Evolutionary conservation across 2,113 vertebrate genomes (phyloP), one percentile per base, ranked within the genome.

Genomic region (Microtus oregoni): DNA sequence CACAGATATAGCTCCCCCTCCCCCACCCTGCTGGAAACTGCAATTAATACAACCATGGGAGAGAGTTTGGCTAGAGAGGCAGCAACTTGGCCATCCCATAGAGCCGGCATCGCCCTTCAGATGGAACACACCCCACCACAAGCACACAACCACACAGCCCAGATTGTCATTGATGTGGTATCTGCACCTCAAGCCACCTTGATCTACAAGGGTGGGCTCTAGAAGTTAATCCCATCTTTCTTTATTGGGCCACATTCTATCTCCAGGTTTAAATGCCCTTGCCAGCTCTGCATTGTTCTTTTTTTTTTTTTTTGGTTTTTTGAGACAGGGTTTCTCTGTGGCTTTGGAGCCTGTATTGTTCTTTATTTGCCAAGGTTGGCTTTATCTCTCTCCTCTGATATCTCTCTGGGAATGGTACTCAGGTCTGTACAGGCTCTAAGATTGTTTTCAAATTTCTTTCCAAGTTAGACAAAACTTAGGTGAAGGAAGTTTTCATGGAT

Each of bases 401-500:
- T 87, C 72, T 70, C 41, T 63, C 26, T 86, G 65, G 35, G 28
- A 79, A 47, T 58, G 73, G n/a, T 26, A 78, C 14, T 47, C 65
- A 92, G 30, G 7, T 2, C n/a, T 91, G 79, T 35, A 24, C 30
- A 75, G 26, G 2, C 4, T 70, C 65, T 44, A 32, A 87, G 32
- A 70, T 26, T 15, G 63, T 68, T 92, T 44, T 32, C 14, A 61
- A 70, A 50, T 83, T 32, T 77, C 28, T 44, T 73, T 82, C 19
- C 15, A 93, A 70, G 67, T 58, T n/a, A 95, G 78, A 77, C 35
- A 92, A 86, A 91, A 97, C 35, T 22, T 58, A 89, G n/a, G 41
- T 30, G n/a, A 32, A 86, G 61, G 85, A 44, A 7, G 1, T 22
- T 38, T 32, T 47, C 38, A 32, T 65, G 7, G 44, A 55, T 38